These are phyloP conservation scores for Chloroceryle aenea DNA, from an alignment of 2,113 vertebrate genomes.

Conservation along the genomic window DNA sequence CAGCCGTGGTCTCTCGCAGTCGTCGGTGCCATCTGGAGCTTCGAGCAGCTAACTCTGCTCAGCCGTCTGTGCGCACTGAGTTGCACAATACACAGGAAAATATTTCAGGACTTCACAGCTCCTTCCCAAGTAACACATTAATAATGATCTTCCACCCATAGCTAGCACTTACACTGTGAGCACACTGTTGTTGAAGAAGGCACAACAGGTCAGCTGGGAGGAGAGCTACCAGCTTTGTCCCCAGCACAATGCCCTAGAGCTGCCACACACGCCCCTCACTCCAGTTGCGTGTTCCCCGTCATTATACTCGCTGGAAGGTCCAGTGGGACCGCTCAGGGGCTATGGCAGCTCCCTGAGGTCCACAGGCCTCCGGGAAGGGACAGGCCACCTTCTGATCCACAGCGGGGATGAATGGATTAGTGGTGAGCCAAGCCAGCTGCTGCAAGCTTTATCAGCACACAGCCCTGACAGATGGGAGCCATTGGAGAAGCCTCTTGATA, in stretches of 20 bases:
- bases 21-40: not conserved
- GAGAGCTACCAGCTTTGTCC: not conserved
- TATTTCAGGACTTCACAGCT: not conserved
- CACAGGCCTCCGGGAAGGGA: slow-evolving; percentile 19
- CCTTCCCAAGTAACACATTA: not conserved
- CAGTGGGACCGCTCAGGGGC: not conserved
- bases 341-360: slow-evolving; percentile 1
- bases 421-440: slow-evolving; percentile 63
- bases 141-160: not conserved
- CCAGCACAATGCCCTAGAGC: not conserved
- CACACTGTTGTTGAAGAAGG: not conserved
- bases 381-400: slow-evolving; percentile 58
- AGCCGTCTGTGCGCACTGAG: not conserved
- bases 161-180: not conserved
- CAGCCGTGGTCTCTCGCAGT: not conserved
- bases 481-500: slow-evolving; percentile 71
- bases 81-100: not conserved
- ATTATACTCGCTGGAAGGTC: not conserved
- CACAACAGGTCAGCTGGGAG: not conserved
- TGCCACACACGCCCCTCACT: not conserved
- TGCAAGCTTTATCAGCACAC: slow-evolving; percentile 68
- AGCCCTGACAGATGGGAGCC: slow-evolving; percentile 83
- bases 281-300: not conserved
- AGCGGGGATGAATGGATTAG: slow-evolving; percentile 73
- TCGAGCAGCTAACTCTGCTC: not conserved